Evolutionary conservation across 2,888 invertebrate species (phyloP).

Genomic region (Acanthosoma haemorrhoidale): DNA sequence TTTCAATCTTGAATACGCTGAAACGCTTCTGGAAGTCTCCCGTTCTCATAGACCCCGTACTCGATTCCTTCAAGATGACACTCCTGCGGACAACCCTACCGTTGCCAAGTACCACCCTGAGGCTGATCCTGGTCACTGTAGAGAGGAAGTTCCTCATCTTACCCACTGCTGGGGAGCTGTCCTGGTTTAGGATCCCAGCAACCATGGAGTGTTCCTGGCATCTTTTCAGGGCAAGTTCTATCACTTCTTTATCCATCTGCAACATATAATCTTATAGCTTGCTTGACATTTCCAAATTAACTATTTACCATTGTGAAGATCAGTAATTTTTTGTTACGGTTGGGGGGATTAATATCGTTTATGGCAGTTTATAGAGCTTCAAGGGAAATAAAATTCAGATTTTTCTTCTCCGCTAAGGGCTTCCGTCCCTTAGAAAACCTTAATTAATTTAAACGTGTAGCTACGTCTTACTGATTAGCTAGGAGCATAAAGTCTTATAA

Average conservation of each 20-base stretch:
- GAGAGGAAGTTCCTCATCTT: slow-evolving; percentile 24
- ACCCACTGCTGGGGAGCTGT: background rate
- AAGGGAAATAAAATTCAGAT: too few relatives aligned
- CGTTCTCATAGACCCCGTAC: background rate
- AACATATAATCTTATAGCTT: too few relatives aligned
- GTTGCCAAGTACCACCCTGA: slow-evolving; percentile 8
- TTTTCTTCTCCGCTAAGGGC: too few relatives aligned
- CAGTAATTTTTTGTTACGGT: too few relatives aligned
- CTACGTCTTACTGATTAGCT: too few relatives aligned
- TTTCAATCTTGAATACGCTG: background rate
- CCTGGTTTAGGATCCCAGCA: background rate
- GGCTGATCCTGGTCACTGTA: slow-evolving; percentile 3
- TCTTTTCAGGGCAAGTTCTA: background rate
- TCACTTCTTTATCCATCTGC: background rate
- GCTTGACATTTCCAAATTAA: too few relatives aligned
- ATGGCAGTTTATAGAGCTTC: too few relatives aligned
- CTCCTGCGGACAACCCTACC: background rate
- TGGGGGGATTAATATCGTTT: too few relatives aligned
- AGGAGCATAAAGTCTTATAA: too few relatives aligned
- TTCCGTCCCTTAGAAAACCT: too few relatives aligned
- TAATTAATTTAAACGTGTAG: too few relatives aligned
- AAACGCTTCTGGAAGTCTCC: background rate
- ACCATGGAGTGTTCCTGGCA: background rate
- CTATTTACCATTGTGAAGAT: too few relatives aligned
- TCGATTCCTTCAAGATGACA: background rate